These are phyloP conservation scores for Trogon surrucura DNA, from an alignment of 2,113 vertebrate genomes.

Conservation along the genomic window DNA sequence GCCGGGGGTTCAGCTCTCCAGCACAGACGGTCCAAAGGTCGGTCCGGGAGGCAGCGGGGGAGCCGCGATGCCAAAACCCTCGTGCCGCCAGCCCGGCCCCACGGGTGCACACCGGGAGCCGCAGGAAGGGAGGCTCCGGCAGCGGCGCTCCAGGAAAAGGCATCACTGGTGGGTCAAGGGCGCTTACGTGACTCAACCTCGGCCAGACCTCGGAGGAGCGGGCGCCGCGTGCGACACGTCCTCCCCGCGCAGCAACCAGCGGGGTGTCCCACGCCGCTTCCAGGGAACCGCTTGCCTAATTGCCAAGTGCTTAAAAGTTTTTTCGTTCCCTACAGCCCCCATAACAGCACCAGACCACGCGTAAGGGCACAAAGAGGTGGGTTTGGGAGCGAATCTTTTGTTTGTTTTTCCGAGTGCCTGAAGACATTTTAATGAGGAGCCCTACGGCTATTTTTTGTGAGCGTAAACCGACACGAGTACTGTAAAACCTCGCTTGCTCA, in stretches of 20 bases:
- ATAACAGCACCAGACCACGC: no score
- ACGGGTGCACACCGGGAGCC: no score
- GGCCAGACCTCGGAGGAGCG: neutral
- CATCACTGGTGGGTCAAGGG: neutral
- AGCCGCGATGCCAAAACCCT: neutral
- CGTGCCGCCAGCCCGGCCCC: neutral
- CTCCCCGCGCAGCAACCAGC: neutral
- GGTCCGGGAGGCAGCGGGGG: fast-evolving
- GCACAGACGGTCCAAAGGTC: neutral
- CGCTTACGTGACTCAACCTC: neutral
- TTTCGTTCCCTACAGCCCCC: fast-evolving
- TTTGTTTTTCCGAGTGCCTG: fast-evolving
- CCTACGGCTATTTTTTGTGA: neutral
- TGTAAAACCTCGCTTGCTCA: neutral
- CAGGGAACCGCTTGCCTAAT: neutral
- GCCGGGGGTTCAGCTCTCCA: neutral
- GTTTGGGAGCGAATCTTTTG: fast-evolving
- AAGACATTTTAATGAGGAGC: neutral
- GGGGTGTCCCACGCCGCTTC: neutral
- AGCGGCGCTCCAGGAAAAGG: neutral
- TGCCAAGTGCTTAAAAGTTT: no score
- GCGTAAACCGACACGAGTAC: neutral
- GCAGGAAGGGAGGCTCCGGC: neutral
- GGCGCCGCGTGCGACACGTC: neutral
- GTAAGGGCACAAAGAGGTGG: fast-evolving